These are phyloP conservation scores for Tricholaema leucomelas DNA, from an alignment of 2,113 vertebrate genomes.

Conservation along the genomic window DNA sequence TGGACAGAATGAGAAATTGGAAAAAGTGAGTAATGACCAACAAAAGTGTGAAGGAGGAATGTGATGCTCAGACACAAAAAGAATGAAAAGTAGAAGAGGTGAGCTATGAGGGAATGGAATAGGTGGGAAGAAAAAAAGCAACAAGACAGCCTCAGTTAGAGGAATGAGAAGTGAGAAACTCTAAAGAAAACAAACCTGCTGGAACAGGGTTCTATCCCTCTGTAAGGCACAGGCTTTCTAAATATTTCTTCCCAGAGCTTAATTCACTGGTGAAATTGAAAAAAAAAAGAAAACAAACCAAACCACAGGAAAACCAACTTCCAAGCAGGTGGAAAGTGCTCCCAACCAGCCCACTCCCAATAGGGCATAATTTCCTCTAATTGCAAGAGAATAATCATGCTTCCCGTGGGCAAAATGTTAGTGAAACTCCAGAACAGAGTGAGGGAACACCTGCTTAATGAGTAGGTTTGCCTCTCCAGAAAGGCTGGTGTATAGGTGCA, in stretches of 20 bases:
- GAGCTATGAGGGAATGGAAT: neutral
- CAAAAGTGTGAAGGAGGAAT: neutral
- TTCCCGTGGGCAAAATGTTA: neutral
- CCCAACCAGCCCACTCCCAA: neutral
- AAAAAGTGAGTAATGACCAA: neutral
- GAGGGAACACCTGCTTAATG: conserved; percentile 37
- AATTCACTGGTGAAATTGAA: neutral
- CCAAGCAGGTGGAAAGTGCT: neutral
- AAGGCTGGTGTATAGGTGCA: neutral
- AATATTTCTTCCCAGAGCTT: neutral
- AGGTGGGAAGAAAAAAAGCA: neutral
- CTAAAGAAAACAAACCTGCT: neutral
- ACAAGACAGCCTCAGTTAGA: neutral
- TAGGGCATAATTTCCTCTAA: neutral
- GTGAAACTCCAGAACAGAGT: neutral
- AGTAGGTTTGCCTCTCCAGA: conserved; percentile 12
- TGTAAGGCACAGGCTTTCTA: neutral
- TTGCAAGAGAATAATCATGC: conserved; percentile 21
- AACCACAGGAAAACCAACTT: neutral
- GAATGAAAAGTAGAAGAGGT: neutral
- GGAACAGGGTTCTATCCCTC: neutral
- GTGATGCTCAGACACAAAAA: neutral
- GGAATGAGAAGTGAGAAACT: neutral
- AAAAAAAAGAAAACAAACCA: neutral
- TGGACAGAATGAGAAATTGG: neutral